These are phyloP conservation scores for Porites australiensis DNA, from an alignment of 64 coral and sea anemone species.

Conservation along the genomic window DNA sequence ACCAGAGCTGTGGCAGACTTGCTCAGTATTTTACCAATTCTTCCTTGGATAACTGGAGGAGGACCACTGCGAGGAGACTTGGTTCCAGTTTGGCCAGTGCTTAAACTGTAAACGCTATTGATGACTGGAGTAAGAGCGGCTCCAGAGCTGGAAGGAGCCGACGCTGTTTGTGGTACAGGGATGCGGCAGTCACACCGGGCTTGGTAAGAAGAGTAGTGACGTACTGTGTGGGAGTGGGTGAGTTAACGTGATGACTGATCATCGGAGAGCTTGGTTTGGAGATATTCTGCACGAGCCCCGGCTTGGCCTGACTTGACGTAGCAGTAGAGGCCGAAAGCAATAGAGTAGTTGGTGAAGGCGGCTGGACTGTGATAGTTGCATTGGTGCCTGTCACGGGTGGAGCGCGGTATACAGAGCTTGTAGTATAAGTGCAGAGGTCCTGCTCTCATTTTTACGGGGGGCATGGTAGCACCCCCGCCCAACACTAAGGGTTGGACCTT, in stretches of 20 bases:
- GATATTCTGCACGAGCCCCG: background rate
- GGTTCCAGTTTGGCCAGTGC: slow-evolving; percentile 47
- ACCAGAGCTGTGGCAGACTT: slow-evolving; percentile 87
- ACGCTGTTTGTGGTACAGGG: slow-evolving; percentile 15
- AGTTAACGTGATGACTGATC: slow-evolving; percentile 53
- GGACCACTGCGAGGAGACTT: slow-evolving; percentile 66
- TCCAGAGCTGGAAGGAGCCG: slow-evolving; percentile 17
- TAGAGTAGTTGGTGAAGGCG: slow-evolving; percentile 87
- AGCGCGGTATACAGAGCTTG: slow-evolving; percentile 52
- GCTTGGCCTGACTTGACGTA: background rate
- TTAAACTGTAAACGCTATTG: slow-evolving; percentile 87
- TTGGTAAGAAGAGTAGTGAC: slow-evolving; percentile 77
- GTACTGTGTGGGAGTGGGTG: slow-evolving; percentile 73
- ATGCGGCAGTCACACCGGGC: slow-evolving; percentile 32
- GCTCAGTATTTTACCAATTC: slow-evolving; percentile 76
- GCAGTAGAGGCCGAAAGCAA: slow-evolving; percentile 66
- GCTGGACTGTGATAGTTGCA: slow-evolving; percentile 91
- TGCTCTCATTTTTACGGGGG: background rate
- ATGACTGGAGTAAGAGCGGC: slow-evolving; percentile 77
- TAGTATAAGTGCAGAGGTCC: slow-evolving; percentile 3
- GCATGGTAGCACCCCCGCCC: background rate
- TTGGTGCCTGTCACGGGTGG: slow-evolving; percentile 21
- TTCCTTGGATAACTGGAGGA: slow-evolving; percentile 49
- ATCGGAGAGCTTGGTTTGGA: slow-evolving; percentile 51
- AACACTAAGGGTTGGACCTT: slow-evolving; percentile 13